A percentile compares a stretch with the other conserved stretches of the same genome.
Conservation (phyloP, 1,140 invertebrate genomes). For the Coptotermes formosanus region DNA sequence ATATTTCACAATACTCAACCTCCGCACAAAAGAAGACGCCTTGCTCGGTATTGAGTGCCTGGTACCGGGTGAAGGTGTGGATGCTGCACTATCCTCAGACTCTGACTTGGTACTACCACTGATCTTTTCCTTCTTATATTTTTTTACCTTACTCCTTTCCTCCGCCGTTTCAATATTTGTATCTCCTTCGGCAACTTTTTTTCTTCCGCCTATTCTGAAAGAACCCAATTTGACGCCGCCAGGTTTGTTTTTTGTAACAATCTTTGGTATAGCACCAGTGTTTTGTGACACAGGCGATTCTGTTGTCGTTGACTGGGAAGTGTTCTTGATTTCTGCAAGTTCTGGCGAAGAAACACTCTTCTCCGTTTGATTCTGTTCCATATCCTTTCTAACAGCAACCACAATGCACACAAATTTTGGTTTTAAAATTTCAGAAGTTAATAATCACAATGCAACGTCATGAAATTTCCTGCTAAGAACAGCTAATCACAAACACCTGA, state of each 20-base stretch:
- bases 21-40: background rate
- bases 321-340: background rate
- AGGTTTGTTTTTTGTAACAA: background rate
- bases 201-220: background rate
- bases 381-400: background rate
- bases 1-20: conserved; percentile 6
- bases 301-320: background rate
- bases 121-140: background rate
- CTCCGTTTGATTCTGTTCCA: background rate
- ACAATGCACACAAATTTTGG: background rate
- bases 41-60: background rate
- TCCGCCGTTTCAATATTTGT: background rate
- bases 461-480: too few species aligned
- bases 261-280: background rate
- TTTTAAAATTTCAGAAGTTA: background rate
- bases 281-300: background rate
- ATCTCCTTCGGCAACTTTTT: background rate
- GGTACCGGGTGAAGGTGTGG: background rate
- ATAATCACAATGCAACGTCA: background rate
- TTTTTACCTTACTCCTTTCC: background rate
- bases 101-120: background rate
- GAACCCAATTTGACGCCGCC: conserved; percentile 3
- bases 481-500: background rate
- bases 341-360: background rate
- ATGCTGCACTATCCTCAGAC: background rate